Evolutionary conservation across 2,797 vertebrate genomes (phyloP), one percentile per base, ranked within the genome.

Genomic region (Orestias chungarensis): DNA sequence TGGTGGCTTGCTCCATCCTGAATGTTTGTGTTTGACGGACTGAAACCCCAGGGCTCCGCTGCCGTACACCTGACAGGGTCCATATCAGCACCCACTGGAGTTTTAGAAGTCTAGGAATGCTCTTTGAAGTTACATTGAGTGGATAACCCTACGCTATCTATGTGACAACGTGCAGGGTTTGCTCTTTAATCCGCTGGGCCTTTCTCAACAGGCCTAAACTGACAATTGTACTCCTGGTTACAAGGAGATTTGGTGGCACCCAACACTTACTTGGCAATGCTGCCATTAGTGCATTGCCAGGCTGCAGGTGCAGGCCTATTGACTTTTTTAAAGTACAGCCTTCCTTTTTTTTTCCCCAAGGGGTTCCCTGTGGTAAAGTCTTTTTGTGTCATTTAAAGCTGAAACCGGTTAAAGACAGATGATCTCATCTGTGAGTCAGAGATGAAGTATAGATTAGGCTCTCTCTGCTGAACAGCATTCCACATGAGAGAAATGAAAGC

Each of bases 71-170:
- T 75, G 75, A 84, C 81, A 87, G 75, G 75, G 67, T 29, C 78
- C 72, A 0, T 75, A 86, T 92, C 91, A 89, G 75, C 86, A 35
- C 80, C 86, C 76, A 69, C 20, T 50, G 82, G 78, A 69, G 75
- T 78, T 85, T 78, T 49, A 17, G 65, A 82, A 74, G 82, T 54
- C 74, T 88, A 80, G 82, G 90, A 94, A 93, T 91, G 85, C 80
- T 73, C 88, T 93, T 92, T 93, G 92, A 93, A 91, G 90, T 89
- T 91, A 89, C 88, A 93, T 91, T 90, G 90, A 90, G 87, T 52
- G 78, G 90, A 92, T 91, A 91, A 88, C 80, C 82, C 79, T 40
- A 77, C 81, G 80, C 87, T 91, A 87, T 91, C 89, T 72, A 71
- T 79, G 23, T 82, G 82, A 83, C 87, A 77, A 81, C 85, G 77